Conservation (phyloP, 2,888 invertebrate species). For the Mythimna lalbum region DNA sequence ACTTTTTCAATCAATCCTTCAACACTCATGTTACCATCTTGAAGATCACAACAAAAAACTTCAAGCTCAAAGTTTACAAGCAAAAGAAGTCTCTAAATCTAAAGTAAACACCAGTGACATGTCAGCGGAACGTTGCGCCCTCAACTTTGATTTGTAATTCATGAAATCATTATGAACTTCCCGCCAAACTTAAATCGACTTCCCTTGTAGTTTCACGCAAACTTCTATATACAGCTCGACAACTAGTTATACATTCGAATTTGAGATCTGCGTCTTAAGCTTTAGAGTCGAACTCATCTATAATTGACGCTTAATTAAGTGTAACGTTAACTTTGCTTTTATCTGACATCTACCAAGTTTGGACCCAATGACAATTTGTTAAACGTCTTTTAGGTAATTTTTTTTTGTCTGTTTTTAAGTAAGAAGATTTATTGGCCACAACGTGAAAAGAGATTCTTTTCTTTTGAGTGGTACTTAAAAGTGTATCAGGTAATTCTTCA, state of each 20-base stretch:
- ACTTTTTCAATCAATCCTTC: not conserved
- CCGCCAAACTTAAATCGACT: conserved; percentile 76
- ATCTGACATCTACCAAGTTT: conserved; percentile 66
- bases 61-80: conserved; percentile 24
- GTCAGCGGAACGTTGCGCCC: conserved; percentile 59
- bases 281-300: conserved; percentile 22
- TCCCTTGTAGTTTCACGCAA: conserved; percentile 71
- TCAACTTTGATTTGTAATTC: conserved; percentile 74
- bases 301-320: conserved; percentile 14
- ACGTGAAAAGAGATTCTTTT: conserved; percentile 32
- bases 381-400: conserved; percentile 61
- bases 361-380: conserved; percentile 66
- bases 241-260: conserved; percentile 23
- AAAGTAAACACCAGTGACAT: conserved; percentile 46
- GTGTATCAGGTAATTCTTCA: conserved; percentile 23
- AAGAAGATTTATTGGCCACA: conserved; percentile 57
- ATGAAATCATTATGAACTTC: conserved; percentile 74
- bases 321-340: conserved; percentile 36
- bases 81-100: conserved; percentile 36
- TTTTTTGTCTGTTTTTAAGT: conserved; percentile 60
- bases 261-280: not conserved
- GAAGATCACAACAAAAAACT: conserved; percentile 7
- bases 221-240: conserved; percentile 34
- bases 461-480: conserved; percentile 31
- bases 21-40: conserved; percentile 3